A percentile compares a stretch with the other conserved stretches of the same genome.
Conservation (phyloP, 2,113 vertebrate species). For the Galeopterus variegatus region DNA sequence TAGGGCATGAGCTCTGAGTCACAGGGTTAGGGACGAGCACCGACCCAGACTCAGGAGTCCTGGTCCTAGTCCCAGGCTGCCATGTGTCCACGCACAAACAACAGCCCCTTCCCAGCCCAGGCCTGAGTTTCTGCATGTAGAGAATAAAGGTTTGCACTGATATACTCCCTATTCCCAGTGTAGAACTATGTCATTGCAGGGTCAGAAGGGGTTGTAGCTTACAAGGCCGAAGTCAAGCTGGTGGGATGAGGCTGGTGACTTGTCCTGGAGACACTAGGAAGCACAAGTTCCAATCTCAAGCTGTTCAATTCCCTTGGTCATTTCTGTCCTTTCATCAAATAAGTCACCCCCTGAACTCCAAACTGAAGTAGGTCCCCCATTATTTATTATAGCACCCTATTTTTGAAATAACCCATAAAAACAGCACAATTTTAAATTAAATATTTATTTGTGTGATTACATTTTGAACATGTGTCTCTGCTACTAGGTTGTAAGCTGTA, state of each 20-base stretch:
- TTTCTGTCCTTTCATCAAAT: neutral
- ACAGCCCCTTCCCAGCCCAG: fast-evolving
- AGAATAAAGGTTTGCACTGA: neutral
- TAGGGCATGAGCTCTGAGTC: neutral
- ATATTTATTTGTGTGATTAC: neutral
- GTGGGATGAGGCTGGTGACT: neutral
- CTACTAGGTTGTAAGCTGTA: neutral
- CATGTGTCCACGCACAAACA: neutral
- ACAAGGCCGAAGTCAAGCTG: neutral
- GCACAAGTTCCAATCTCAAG: neutral
- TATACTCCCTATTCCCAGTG: neutral
- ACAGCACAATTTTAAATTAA: neutral
- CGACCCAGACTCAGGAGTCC: neutral
- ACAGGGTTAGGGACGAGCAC: neutral
- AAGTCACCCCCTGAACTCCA: neutral
- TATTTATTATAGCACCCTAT: neutral
- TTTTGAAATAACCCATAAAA: neutral
- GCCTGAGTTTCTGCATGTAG: neutral
- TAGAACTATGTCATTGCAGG: neutral
- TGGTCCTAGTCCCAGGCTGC: neutral
- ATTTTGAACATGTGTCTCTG: neutral
- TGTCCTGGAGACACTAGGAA: neutral
- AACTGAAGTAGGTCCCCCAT: neutral
- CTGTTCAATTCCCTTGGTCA: neutral
- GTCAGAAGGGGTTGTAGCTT: neutral